phyloP scores from a whole-genome alignment of 2,797 vertebrate species.

The Neosilurus mollespiculum region DNA sequence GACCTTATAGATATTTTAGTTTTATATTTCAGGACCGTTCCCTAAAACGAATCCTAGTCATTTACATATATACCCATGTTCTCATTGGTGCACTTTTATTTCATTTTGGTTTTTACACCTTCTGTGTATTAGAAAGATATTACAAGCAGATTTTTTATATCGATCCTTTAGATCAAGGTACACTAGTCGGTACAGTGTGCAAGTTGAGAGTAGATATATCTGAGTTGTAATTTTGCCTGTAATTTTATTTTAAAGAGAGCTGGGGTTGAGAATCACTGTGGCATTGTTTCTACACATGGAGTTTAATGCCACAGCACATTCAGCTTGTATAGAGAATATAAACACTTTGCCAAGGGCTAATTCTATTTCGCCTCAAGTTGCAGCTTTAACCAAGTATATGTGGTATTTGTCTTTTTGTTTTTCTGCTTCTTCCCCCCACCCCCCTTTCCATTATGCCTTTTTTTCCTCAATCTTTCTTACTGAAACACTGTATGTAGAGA shows the following conservation, averaged over 20 bases:
- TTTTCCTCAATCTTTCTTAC: slow-evolving; percentile 28
- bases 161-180: slow-evolving; percentile 34
- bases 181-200: slow-evolving; percentile 22
- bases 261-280: slow-evolving; percentile 29
- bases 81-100: slow-evolving; percentile 40
- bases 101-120: slow-evolving; percentile 34
- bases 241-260: slow-evolving; percentile 36
- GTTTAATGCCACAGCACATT: slow-evolving; percentile 2
- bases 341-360: slow-evolving; percentile 48
- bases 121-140: slow-evolving; percentile 25
- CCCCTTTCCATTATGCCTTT: neutral
- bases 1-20: slow-evolving; percentile 2
- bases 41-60: neutral
- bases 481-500: slow-evolving; percentile 64
- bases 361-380: slow-evolving; percentile 45
- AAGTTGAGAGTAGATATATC: slow-evolving; percentile 14
- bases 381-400: slow-evolving; percentile 51
- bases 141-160: slow-evolving; percentile 13
- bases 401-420: slow-evolving; percentile 23
- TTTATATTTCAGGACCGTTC: slow-evolving; percentile 2
- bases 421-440: neutral
- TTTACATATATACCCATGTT: slow-evolving; percentile 12
- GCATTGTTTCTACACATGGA: neutral
- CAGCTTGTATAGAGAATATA: slow-evolving; percentile 34
- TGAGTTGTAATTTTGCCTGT: neutral